These are phyloP conservation scores for Drosophila antonietae DNA, from an alignment of 2,888 invertebrate genomes.

Conservation along the genomic window DNA sequence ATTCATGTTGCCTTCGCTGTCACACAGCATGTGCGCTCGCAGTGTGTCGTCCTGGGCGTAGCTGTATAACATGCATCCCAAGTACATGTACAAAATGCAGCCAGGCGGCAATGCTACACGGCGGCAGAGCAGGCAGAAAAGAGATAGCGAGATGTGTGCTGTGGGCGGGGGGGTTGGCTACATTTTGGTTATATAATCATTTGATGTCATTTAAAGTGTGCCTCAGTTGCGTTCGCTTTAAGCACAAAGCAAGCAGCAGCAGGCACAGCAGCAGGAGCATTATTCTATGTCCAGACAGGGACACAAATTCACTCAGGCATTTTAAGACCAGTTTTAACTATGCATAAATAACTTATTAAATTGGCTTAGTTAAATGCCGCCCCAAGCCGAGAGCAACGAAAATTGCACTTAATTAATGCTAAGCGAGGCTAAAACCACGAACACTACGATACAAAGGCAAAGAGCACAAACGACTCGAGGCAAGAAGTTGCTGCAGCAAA, in stretches of 20 bases:
- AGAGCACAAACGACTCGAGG: conserved; percentile 14
- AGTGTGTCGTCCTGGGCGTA: conserved; percentile 46
- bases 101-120: conserved; percentile 74
- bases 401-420: conserved; percentile 41
- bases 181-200: conserved; percentile 56
- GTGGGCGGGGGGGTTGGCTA: background rate
- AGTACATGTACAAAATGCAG: conserved; percentile 68
- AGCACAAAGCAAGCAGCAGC: conserved; percentile 7
- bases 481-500: conserved; percentile 7
- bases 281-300: conserved; percentile 9
- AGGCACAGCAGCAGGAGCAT: background rate
- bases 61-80: conserved; percentile 65
- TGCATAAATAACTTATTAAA: conserved; percentile 49
- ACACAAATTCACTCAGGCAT: conserved; percentile 20
- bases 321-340: conserved; percentile 34
- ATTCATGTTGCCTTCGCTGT: conserved; percentile 38
- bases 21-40: conserved; percentile 52
- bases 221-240: conserved; percentile 13
- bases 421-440: conserved; percentile 28
- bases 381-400: conserved; percentile 27
- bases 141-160: background rate
- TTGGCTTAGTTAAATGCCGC: conserved; percentile 39
- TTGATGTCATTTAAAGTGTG: conserved; percentile 39
- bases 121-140: conserved; percentile 1
- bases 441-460: background rate